Conservation (phyloP, 2,113 vertebrate genomes). For the Thamnophis sirtalis region DNA sequence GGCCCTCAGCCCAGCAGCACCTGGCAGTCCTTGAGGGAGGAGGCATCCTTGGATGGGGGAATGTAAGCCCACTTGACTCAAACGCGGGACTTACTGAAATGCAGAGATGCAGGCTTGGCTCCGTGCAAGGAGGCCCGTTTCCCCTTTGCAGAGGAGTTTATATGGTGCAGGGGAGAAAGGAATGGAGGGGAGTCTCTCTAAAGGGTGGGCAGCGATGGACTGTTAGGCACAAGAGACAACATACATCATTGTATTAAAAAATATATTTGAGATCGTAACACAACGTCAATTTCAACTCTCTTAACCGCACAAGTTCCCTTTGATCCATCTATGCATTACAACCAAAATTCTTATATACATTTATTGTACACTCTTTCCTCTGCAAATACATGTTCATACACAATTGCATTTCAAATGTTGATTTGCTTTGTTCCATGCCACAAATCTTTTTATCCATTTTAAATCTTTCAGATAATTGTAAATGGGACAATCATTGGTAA, state of each 20-base stretch:
- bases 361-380: background rate
- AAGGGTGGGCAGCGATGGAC: background rate
- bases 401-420: background rate
- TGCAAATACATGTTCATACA: background rate
- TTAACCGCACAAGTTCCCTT: background rate
- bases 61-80: background rate
- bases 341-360: background rate
- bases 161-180: background rate
- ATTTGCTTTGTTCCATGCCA: background rate
- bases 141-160: background rate
- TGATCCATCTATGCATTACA: background rate
- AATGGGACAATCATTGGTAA: background rate
- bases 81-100: background rate
- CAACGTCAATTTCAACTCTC: background rate
- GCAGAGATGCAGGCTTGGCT: background rate
- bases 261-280: background rate
- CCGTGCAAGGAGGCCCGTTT: no score
- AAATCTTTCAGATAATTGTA: background rate
- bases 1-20: background rate
- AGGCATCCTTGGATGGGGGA: no score
- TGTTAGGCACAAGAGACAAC: slow-evolving; percentile 14
- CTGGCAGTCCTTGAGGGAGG: no score
- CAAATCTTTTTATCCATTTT: background rate
- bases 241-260: background rate
- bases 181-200: background rate